Base-by-base conservation (phyloP, 1,140 invertebrate genomes). In the Helicorthomorpha holstii region DNA sequence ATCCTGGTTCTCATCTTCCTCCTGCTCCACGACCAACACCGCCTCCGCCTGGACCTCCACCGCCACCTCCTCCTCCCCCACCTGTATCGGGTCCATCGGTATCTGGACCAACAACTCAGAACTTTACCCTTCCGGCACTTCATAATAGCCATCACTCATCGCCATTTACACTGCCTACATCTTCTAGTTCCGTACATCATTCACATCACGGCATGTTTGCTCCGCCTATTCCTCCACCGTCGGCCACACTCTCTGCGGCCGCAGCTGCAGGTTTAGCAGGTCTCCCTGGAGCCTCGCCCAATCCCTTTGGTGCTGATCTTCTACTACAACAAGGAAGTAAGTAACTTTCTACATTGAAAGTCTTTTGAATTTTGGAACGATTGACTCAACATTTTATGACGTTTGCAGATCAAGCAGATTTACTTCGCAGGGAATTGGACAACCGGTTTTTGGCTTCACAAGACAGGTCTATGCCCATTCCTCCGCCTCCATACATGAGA, bases 351-450 rank as follows among this genome's bases (percentile, higher is more conserved):
- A 34, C 4, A 4, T 12, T 47, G 22, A 19, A 19, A 23, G 7
- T 7, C 44, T 27, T 25, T 45, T 29, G 27, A 26, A 27, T 53
- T 19, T 16, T 49, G 2, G 42, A 1, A 16, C 25, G 25, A 50
- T 43, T 27, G 21, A 23, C n/a, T 19, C 19, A 42, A 34, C 27
- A 19, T 2, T n/a, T 27, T 25, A 14, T 48, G 19, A 2, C 23
- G 47, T 48, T 29, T 27, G n/a, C 55, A 69, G 69, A 60, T 59
- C 64, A 67, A 61, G 57, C 60, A 49, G 91, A 96, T 66, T 73
- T 94, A 60, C 67, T 95, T 52, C 77, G 89, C 53, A 79, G 89
- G 61, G 90, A 95, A 68, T 71, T 96, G 57, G 90, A 94, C 72
- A 86, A 78, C 58, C 75, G 90, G 60, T 92, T 94, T 69, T 71